phyloP scores from a whole-genome alignment of 1,140 invertebrate species.

The Caenorhabditis brenneri region DNA sequence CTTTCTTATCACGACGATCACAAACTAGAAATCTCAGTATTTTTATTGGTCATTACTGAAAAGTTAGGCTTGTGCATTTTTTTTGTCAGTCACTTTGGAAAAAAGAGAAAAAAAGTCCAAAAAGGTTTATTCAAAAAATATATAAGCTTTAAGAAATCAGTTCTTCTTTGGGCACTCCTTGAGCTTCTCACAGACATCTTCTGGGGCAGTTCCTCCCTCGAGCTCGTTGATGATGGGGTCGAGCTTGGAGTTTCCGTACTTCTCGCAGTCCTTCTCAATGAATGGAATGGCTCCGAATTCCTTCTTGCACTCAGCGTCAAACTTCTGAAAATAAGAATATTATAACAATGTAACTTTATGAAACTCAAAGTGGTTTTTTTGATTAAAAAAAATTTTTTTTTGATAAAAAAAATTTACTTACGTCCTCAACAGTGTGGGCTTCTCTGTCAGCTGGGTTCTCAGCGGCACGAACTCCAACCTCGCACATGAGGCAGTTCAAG shows the following conservation, averaged over 20 bases:
- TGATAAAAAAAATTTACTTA: background rate
- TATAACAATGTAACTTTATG: too few relatives aligned
- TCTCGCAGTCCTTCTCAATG: conserved; percentile 11
- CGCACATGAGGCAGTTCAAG: conserved; percentile 13
- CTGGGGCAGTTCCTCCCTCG: conserved; percentile 20
- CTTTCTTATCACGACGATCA: too few relatives aligned
- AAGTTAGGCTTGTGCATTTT: too few relatives aligned
- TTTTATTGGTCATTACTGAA: too few relatives aligned
- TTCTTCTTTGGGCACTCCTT: background rate
- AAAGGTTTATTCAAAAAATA: background rate
- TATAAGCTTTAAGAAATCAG: background rate
- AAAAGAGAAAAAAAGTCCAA: background rate
- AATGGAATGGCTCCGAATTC: conserved; percentile 24
- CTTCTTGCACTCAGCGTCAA: conserved; percentile 27
- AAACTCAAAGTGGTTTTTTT: too few relatives aligned
- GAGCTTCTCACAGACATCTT: conserved; percentile 19
- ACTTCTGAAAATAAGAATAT: background rate
- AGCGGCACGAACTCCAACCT: conserved; percentile 7
- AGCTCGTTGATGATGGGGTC: conserved; percentile 32
- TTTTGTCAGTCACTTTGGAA: too few relatives aligned
- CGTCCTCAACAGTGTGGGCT: conserved; percentile 15
- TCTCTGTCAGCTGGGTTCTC: conserved; percentile 37
- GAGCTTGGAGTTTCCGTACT: conserved; percentile 32
- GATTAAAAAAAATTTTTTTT: background rate
- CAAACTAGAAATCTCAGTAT: too few relatives aligned